These are phyloP conservation scores for Eidolon helvum DNA, from an alignment of 2,113 vertebrate species.

Conservation along the genomic window DNA sequence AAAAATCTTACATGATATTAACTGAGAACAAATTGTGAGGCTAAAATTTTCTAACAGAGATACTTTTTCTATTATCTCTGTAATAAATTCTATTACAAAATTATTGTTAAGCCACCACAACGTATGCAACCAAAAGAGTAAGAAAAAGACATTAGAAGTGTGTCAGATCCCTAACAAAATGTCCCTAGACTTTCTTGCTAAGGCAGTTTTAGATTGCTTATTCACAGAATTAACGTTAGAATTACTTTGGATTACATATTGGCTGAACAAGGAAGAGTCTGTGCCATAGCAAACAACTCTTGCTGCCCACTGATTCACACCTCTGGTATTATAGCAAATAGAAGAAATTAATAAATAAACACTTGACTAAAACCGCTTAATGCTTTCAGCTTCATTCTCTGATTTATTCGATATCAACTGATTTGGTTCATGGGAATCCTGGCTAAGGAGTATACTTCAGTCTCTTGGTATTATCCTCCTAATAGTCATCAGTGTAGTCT, in stretches of 20 bases:
- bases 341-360: neutral
- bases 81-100: neutral
- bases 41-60: neutral
- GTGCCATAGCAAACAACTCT: neutral
- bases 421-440: neutral
- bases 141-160: neutral
- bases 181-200: neutral
- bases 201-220: neutral
- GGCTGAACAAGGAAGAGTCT: neutral
- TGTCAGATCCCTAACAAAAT: neutral
- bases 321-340: neutral
- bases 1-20: neutral
- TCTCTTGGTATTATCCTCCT: neutral
- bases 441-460: neutral
- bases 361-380: neutral
- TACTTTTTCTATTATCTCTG: neutral
- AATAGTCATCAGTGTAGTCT: neutral
- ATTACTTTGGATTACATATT: neutral
- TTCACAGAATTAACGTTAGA: too few species aligned
- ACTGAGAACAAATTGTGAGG: neutral
- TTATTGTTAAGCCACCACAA: neutral
- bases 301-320: neutral
- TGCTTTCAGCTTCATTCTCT: neutral
- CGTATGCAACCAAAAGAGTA: neutral
- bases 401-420: neutral